phyloP scores from a whole-genome alignment of 2,113 vertebrate species.

The Pristiophorus japonicus region DNA sequence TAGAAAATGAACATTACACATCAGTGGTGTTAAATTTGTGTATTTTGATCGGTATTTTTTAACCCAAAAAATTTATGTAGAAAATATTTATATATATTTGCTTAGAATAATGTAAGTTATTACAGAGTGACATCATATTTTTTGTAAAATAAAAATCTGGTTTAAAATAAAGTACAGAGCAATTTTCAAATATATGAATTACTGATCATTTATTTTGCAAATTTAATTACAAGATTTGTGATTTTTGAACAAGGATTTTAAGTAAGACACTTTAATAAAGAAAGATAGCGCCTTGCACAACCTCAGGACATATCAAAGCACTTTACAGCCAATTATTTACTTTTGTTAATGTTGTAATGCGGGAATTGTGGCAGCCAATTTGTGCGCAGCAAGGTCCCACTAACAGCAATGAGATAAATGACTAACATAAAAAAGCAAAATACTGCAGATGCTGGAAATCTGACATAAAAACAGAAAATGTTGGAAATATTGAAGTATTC shows the following conservation, averaged over 20 bases:
- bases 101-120: neutral
- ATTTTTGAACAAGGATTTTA: neutral
- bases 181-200: neutral
- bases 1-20: conserved; percentile 52
- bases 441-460: too few relatives aligned
- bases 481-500: too few relatives aligned
- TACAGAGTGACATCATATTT: neutral
- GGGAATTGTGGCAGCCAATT: too few relatives aligned
- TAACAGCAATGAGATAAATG: too few relatives aligned
- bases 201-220: neutral
- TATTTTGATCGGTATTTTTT: neutral
- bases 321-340: neutral
- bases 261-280: neutral
- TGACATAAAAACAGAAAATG: too few relatives aligned
- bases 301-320: neutral
- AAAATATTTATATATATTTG: neutral
- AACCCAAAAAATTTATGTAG: neutral
- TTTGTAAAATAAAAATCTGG: neutral
- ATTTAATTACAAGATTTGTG: neutral
- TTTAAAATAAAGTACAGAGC: neutral
- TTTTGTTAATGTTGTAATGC: neutral
- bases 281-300: neutral
- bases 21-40: too few relatives aligned
- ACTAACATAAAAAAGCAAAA: too few relatives aligned
- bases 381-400: too few relatives aligned